Percentiles rank a stretch among this genome's conserved stretches.
Evolutionary conservation across 2,797 vertebrate species (phyloP).

Genomic region (Spinus olivaceus): DNA sequence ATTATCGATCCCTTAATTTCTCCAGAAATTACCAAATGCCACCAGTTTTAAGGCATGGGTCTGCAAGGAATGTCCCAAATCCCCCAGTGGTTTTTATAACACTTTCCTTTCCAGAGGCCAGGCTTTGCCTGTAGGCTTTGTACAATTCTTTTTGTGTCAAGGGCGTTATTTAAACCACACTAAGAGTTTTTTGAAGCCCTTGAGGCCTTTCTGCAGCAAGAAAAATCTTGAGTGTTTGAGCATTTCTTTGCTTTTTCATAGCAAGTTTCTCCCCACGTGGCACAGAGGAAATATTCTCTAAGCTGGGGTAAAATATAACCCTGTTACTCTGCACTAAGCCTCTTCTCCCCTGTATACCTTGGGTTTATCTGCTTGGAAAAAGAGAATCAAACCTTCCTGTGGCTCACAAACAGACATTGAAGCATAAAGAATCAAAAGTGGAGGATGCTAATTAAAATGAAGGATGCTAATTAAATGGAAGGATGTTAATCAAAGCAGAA

Average conservation of each 20-base stretch:
- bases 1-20: neutral
- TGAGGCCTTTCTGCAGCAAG: neutral
- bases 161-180: neutral
- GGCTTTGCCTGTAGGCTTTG: neutral
- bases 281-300: neutral
- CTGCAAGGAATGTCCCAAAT: neutral
- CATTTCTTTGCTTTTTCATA: neutral
- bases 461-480: neutral
- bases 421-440: neutral
- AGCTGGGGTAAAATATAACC: neutral
- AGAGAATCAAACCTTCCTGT: neutral
- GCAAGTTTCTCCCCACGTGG: neutral
- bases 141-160: neutral
- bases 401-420: neutral
- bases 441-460: neutral
- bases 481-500: neutral
- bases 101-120: neutral
- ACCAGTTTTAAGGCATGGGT: neutral
- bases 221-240: neutral
- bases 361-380: neutral
- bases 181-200: neutral
- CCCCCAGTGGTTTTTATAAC: fast-evolving
- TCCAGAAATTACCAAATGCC: neutral
- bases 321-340: neutral
- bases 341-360: neutral